These are phyloP conservation scores for Eospalax fontanierii DNA, from an alignment of 2,797 vertebrate species.

Conservation along the genomic window DNA sequence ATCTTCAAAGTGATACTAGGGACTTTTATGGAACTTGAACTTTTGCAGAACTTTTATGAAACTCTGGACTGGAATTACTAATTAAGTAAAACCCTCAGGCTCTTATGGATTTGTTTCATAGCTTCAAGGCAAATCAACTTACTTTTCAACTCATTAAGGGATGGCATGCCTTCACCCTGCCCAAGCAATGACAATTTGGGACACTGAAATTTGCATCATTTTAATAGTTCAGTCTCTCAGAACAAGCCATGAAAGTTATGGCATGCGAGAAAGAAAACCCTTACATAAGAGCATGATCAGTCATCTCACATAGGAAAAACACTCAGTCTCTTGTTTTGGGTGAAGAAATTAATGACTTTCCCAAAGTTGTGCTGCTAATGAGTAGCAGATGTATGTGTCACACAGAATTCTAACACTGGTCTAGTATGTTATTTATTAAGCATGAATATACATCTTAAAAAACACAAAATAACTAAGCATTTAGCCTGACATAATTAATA, in stretches of 20 bases:
- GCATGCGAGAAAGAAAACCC: neutral
- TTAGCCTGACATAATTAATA: neutral
- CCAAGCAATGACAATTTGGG: neutral
- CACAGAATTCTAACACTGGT: neutral
- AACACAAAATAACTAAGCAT: neutral
- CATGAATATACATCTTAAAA: constrained; percentile 11
- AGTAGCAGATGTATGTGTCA: neutral
- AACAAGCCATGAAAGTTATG: neutral
- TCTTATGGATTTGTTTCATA: constrained; percentile 3
- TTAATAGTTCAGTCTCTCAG: neutral
- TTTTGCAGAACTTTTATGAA: constrained; percentile 34
- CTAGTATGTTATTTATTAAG: neutral
- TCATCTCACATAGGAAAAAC: neutral
- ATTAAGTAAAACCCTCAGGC: constrained; percentile 21
- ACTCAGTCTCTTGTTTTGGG: neutral
- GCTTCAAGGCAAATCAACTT: constrained; percentile 34
- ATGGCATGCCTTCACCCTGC: neutral
- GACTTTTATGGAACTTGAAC: constrained; percentile 34
- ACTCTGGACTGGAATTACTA: neutral
- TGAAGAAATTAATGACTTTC: neutral
- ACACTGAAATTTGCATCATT: neutral
- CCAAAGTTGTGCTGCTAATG: constrained; percentile 2
- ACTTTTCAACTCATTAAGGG: constrained; percentile 12
- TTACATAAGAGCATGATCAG: neutral
- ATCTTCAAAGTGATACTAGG: neutral